phyloP scores from a whole-genome alignment of 1,140 invertebrate species.

The Macrobrachium rosenbergii region DNA sequence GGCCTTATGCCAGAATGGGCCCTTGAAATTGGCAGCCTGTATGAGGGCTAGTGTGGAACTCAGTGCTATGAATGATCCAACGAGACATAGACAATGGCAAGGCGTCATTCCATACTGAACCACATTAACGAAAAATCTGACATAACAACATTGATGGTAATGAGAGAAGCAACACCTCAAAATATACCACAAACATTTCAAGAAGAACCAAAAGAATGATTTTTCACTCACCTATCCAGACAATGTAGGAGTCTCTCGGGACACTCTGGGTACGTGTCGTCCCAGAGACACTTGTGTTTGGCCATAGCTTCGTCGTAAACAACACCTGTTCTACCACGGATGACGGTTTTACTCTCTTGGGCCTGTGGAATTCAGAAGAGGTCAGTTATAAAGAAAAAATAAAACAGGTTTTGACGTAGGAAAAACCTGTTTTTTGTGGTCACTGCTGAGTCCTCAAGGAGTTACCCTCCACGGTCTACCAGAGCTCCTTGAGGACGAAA shows the following conservation, averaged over 20 bases:
- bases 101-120: too few species aligned
- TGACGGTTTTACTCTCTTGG: conserved; percentile 29
- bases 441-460: too few species aligned
- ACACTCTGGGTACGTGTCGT: conserved; percentile 84
- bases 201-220: not conserved
- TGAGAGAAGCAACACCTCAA: not conserved
- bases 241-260: conserved; percentile 81
- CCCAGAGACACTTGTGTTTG: conserved; percentile 87
- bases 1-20: too few species aligned
- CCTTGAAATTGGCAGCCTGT: too few species aligned
- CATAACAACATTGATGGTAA: not conserved
- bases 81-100: too few species aligned
- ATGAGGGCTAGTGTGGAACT: too few species aligned
- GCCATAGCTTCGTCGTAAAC: conserved; percentile 84
- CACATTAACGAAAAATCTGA: too few species aligned
- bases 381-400: not conserved
- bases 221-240: conserved; percentile 76
- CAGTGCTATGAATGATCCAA: too few species aligned
- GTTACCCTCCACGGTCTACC: too few species aligned
- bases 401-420: not conserved
- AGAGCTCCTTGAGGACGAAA: too few species aligned
- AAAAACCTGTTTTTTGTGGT: not conserved
- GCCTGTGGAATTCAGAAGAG: conserved; percentile 11
- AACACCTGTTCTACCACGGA: conserved; percentile 78
- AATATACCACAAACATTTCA: too few species aligned